Evolutionary conservation across 2,888 invertebrate genomes (phyloP).

Genomic region (Aelia acuminata): DNA sequence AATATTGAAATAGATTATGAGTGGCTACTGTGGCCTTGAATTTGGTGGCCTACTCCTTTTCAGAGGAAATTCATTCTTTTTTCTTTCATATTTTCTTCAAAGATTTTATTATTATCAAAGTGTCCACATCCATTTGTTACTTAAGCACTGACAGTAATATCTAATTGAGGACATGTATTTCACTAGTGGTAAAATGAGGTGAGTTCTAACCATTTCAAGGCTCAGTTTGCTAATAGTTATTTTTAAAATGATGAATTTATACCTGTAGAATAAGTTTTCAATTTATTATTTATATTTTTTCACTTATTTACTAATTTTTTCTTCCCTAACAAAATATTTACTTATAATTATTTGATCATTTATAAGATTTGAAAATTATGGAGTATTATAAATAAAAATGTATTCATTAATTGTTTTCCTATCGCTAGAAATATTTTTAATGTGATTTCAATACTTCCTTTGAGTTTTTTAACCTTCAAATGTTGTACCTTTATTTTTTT

Average conservation of each 20-base stretch:
- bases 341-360: neutral
- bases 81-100: no score
- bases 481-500: neutral
- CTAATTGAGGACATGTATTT: neutral
- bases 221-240: neutral
- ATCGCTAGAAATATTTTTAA: neutral
- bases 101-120: neutral
- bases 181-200: neutral
- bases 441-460: neutral
- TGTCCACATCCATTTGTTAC: neutral
- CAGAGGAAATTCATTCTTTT: neutral
- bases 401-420: neutral
- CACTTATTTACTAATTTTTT: neutral
- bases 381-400: neutral
- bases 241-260: no score
- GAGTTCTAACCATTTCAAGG: neutral
- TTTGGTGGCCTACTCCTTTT: neutral
- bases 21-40: neutral
- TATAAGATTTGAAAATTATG: neutral
- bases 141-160: no score
- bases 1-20: neutral
- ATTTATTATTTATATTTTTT: neutral
- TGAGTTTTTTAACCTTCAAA: neutral
- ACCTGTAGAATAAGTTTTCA: no score
- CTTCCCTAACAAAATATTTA: neutral